Base-by-base conservation (phyloP, 2,797 vertebrate genomes). In the Somateria mollissima region DNA sequence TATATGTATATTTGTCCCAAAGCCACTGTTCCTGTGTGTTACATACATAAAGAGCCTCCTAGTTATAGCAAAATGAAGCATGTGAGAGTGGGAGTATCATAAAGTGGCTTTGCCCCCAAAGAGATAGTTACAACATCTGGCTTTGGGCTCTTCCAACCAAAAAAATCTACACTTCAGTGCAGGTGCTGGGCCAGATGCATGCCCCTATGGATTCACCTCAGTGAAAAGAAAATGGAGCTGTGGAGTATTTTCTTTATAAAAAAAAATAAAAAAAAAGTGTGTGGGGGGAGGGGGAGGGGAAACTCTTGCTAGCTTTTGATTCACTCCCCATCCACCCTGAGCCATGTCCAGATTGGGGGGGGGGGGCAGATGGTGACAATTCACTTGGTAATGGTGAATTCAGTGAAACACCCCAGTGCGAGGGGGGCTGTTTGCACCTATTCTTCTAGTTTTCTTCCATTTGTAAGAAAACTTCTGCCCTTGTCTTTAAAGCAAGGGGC, bases 351-450 rank as follows among this genome's bases (percentile, higher is more conserved):
- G 53, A 12, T 39, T 39, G 39, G 18, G 43, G 43, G 36, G 39
- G 36, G 41, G 2, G 1, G 67, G 47, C n/a, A 86, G 72, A 62
- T 34, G 37, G 5, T 36, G 54, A 32, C 11, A 71, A 61, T 62
- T 53, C 45, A 30, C 8, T 12, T 21, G 17, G 4, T 30, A 21
- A 19, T 3, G 20, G 8, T 13, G 51, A 67, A 62, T 13, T 27
- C 32, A 16, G 5, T 1, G 2, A 3, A 70, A 54, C 0, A 8
- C 7, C 16, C 8, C 1, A 2, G 24, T 60, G 13, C 10, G 4
- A n/a, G 28, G 41, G 30, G 36, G 57, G 7, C 25, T 28, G 28
- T 11, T 10, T 8, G 6, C 30, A 21, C 34, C 16, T 77, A 22
- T 49, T 60, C 34, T 39, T 10, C 5, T 25, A 2, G 3, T 14